A percentile compares a stretch with the other conserved stretches of the same genome.
phyloP scores from a whole-genome alignment of 2,113 vertebrate species.

The Epinephelus fuscoguttatus region DNA sequence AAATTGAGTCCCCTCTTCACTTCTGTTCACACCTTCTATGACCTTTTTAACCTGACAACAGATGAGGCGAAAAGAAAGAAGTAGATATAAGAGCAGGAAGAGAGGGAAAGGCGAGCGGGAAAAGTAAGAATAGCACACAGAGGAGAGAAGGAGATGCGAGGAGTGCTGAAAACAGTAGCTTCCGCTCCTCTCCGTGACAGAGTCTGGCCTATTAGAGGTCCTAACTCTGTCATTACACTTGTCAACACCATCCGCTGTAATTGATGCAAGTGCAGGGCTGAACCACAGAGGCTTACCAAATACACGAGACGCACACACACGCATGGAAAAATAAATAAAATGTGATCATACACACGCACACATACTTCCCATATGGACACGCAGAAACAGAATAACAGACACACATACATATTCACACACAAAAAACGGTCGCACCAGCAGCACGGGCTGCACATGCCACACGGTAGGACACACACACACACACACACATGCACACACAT shows the following conservation, averaged over 20 bases:
- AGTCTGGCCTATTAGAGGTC: constrained; percentile 87
- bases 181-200: constrained; percentile 85
- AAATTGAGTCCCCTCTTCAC: background rate
- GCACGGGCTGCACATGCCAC: constrained; percentile 54
- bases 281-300: constrained; percentile 66
- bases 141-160: constrained; percentile 21
- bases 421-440: constrained; percentile 57
- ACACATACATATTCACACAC: constrained; percentile 66
- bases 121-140: constrained; percentile 30
- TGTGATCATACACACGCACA: constrained; percentile 22
- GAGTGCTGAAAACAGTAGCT: constrained; percentile 82
- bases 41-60: constrained; percentile 80
- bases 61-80: constrained; percentile 14
- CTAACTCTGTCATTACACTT: constrained; percentile 92
- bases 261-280: constrained; percentile 88
- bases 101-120: background rate
- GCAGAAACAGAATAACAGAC: constrained; percentile 54
- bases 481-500: constrained; percentile 1
- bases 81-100: background rate
- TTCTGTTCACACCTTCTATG: constrained; percentile 35
- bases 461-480: constrained; percentile 16
- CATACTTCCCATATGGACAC: constrained; percentile 53
- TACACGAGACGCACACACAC: constrained; percentile 21
- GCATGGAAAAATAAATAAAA: constrained; percentile 41
- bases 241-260: constrained; percentile 90